phyloP scores from a whole-genome alignment of 2,797 vertebrate genomes.

The Trachops cirrhosus region DNA sequence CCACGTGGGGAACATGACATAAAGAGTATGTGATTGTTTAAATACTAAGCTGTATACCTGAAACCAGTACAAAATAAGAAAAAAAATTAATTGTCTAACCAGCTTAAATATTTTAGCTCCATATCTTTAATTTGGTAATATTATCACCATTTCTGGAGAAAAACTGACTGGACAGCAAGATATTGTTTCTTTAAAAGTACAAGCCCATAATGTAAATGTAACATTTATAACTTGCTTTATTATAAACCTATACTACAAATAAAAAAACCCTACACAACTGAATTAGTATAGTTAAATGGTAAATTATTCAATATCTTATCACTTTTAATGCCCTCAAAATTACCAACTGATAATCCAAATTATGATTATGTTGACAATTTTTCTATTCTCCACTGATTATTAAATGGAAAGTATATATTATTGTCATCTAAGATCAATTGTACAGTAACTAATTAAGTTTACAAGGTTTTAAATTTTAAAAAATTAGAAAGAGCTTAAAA shows the following conservation, averaged over 20 bases:
- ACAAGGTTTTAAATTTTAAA: neutral
- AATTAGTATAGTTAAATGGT: neutral
- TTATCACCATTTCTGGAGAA: slow-evolving; percentile 31
- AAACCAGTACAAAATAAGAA: neutral
- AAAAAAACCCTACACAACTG: neutral
- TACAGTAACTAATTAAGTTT: neutral
- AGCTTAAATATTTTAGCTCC: slow-evolving; percentile 46
- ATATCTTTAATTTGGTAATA: slow-evolving; percentile 58
- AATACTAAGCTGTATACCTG: neutral
- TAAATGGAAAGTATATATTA: neutral
- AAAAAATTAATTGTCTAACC: neutral
- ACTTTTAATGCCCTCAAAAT: neutral
- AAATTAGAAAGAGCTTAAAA: neutral
- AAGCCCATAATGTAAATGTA: neutral
- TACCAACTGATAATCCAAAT: neutral
- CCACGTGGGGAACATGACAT: neutral
- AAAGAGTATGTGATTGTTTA: neutral
- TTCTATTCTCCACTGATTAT: neutral
- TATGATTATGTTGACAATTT: slow-evolving; percentile 12
- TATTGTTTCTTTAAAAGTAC: neutral
- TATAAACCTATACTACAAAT: neutral
- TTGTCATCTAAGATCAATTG: neutral
- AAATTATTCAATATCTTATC: slow-evolving; percentile 1
- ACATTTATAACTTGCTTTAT: neutral
- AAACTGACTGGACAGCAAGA: slow-evolving; percentile 5